Conservation (phyloP, 2,797 vertebrate species). For the Salmo trutta region DNA sequence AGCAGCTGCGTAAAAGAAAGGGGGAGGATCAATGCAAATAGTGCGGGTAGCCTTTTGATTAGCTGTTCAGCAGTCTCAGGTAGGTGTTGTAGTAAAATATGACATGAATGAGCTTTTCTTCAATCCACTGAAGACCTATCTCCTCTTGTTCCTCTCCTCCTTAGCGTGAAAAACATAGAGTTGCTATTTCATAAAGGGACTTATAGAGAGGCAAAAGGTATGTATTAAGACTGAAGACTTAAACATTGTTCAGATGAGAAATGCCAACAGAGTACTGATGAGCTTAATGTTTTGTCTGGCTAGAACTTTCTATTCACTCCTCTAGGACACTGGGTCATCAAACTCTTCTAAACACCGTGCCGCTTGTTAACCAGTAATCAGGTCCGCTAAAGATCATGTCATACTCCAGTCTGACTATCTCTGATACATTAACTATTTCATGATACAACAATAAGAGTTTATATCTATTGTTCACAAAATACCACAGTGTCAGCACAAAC, state of each 20-base stretch:
- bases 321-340: constrained; percentile 42
- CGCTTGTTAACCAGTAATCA: constrained; percentile 39
- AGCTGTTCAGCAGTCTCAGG: background rate
- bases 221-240: constrained; percentile 22
- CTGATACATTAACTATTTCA: background rate
- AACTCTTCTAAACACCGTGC: constrained; percentile 35
- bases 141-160: constrained; percentile 26
- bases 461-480: constrained; percentile 19
- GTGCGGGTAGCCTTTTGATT: too few species aligned
- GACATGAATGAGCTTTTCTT: constrained; percentile 6
- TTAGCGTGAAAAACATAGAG: constrained; percentile 2
- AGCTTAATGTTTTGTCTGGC: constrained; percentile 39
- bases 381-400: constrained; percentile 6
- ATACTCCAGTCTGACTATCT: background rate
- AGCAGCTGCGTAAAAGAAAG: too few species aligned
- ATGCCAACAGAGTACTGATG: constrained; percentile 26
- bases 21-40: too few species aligned
- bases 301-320: constrained; percentile 36
- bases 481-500: constrained; percentile 5
- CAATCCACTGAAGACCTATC: constrained; percentile 39
- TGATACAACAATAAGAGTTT: background rate
- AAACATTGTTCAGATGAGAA: constrained; percentile 37
- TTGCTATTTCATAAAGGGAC: constrained; percentile 26
- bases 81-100: background rate
- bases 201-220: constrained; percentile 38